Evolutionary conservation across 2,113 vertebrate genomes (phyloP), one percentile per base, ranked within the genome.

Genomic region (Nyctibius bracteatus): DNA sequence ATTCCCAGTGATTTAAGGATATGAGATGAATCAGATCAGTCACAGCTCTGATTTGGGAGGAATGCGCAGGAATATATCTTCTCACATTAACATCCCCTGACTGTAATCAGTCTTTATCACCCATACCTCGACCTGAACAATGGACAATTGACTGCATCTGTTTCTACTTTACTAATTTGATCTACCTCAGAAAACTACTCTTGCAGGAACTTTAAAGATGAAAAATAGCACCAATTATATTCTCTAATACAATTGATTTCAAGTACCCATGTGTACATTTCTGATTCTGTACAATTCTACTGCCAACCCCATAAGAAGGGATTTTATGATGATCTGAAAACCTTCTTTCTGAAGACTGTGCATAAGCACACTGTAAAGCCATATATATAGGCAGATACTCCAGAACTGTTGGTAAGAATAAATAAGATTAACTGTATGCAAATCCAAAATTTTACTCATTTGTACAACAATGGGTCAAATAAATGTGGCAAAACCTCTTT

Each of bases 151-250:
- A 95, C 93, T 97, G 96, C 91, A 93, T 97, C 82, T 95, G 92
- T 94, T 98, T 95, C 93, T 93, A 75, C 94, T 97, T 94, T 93
- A 81, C 91, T 97, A 97, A 97, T 98, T 95, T 94, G 92, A 73
- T 92, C 93, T 96, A 89, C 81, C 75, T 94, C 96, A 66, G 58
- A 81, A 96, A 97, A 95, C 85, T 81, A 67, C 66, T 92, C 95
- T 95, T 97, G 87, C 78, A 97, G 93, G 94, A 88, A 94, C 96
- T 90, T 96, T 96, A 95, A 97, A 97, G 97, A 96, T 94, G 97
- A 97, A 96, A 96, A 96, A 89, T 81, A 72, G 59, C 44, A 82
- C 72, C 91, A 92, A 68, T 96, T 96, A 79, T 82, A 55, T 93
- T 92, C 95, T 91, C 81, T 93, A 97, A 95, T 91, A 70, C 61